Base-by-base conservation (phyloP, 2,888 invertebrate species). In the Parnassius glacialis region DNA sequence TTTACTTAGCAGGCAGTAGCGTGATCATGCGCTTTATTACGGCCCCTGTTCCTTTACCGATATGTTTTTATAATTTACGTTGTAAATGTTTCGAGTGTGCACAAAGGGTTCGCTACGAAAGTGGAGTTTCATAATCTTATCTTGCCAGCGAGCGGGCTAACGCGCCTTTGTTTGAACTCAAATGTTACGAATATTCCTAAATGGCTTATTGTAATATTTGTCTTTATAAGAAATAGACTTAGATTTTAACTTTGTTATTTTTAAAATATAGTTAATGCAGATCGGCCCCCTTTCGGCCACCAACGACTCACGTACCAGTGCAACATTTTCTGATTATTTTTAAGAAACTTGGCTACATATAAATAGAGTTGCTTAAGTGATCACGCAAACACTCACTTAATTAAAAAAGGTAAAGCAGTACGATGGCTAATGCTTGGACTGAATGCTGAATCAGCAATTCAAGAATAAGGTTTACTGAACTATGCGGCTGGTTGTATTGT, bases 141-240 rank as follows among this genome's bases (percentile, higher is more conserved):
- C 77, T 72, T 11, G 58, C 60, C 59, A 62, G 65, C 65, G 65
- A 68, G 68, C 68, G 70, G 74, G 69, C 68, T 71, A 66, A 72
- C 73, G 65, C 68, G 70, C 75, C 76, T 72, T 68, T 84, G 79
- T 87, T 85, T 86, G 76, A 69, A 64, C 63, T 62, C 61, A 69
- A 71, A 74, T 76, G 74, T 72, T 73, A 68, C 60, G 67, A 68
- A 74, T 73, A 72, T 69, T 71, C 70, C 57, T 72, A 74, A 74
- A 79, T 74, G 78, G 75, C 71, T 67, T 75, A 70, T 70, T 71
- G 71, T 75, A 69, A 73, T 78, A 76, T 83, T 84, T 82, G 72
- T 20, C 72, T 67, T 65, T 64, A 70, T 62, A 61, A 70, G 11
- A 52, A 13, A 43, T 52, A 52, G 25, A 52, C 0, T 25, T 11